phyloP scores from a whole-genome alignment of 2,797 vertebrate species.

The Neosilurus hyrtlii region DNA sequence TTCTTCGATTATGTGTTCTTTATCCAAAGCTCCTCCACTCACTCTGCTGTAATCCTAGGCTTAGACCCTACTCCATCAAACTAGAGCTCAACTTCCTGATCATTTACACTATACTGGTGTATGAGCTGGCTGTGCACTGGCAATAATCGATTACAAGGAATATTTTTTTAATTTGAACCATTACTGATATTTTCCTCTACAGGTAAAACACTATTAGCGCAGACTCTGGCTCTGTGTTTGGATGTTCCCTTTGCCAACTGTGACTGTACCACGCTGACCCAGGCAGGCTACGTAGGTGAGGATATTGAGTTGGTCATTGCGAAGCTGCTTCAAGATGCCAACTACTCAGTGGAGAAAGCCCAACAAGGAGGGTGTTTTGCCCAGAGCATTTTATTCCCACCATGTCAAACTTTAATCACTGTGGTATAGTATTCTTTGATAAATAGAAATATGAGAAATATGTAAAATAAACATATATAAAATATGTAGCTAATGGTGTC shows the following conservation, averaged over 20 bases:
- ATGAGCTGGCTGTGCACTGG: background rate
- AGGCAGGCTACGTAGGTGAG: constrained; percentile 88
- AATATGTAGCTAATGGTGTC: no score
- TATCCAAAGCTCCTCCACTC: background rate
- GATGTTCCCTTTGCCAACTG: constrained; percentile 90
- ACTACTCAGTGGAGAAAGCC: constrained; percentile 86
- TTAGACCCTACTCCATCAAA: background rate
- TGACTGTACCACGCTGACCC: constrained; percentile 87
- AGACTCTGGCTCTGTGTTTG: constrained; percentile 86
- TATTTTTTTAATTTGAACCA: background rate
- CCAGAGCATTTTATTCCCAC: background rate
- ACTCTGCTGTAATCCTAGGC: background rate
- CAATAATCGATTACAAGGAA: background rate
- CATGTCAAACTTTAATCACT: background rate
- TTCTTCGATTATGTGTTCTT: background rate
- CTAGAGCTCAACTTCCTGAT: background rate
- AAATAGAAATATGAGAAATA: background rate
- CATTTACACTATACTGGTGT: background rate
- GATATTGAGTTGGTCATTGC: constrained; percentile 88
- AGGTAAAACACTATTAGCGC: constrained; percentile 89
- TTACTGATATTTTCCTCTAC: constrained; percentile 12
- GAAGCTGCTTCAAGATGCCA: constrained; percentile 86
- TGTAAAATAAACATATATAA: no score
- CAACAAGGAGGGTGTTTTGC: constrained; percentile 76
- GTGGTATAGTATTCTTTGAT: background rate